These are phyloP conservation scores for Spodoptera picta DNA, from an alignment of 2,888 invertebrate species.

Conservation along the genomic window DNA sequence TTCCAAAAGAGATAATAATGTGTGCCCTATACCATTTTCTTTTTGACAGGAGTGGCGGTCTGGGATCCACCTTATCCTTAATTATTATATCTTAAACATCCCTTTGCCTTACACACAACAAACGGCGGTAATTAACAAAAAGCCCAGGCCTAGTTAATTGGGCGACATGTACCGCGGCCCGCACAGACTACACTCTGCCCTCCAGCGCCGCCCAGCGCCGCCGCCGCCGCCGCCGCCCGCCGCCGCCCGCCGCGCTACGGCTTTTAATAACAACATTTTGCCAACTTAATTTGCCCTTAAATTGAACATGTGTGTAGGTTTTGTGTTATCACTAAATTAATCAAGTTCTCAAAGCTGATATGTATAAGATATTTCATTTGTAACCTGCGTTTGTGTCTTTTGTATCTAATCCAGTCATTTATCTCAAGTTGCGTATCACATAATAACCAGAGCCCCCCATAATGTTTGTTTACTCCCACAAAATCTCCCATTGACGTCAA, in stretches of 20 bases:
- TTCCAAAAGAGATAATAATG: conserved; percentile 8
- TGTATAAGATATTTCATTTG: conserved; percentile 10
- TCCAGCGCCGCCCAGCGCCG: conserved; percentile 26
- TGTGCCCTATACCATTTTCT: conserved; percentile 15
- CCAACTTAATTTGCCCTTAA: conserved; percentile 48
- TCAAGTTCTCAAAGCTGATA: conserved; percentile 18
- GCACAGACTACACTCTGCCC: conserved; percentile 25
- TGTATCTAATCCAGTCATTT: conserved; percentile 1
- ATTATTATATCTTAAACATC: conserved; percentile 39
- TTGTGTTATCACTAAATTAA: conserved; percentile 36
- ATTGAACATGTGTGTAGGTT: conserved; percentile 44
- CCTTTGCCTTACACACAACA: conserved; percentile 45
- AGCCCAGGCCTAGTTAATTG: conserved; percentile 50
- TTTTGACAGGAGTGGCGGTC: too few species aligned
- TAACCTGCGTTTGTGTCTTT: conserved; percentile 15
- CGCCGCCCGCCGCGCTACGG: conserved; percentile 15
- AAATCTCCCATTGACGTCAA: not conserved
- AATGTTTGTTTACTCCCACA: not conserved
- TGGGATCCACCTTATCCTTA: conserved; percentile 25
- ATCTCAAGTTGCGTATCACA: conserved; percentile 4
- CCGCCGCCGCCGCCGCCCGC: conserved; percentile 7
- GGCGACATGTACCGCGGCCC: conserved; percentile 44
- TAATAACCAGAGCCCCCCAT: not conserved
- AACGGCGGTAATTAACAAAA: conserved; percentile 54
- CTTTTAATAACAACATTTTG: conserved; percentile 54